phyloP scores from a whole-genome alignment of 2,888 invertebrate species.

The Ophioninae sp. region DNA sequence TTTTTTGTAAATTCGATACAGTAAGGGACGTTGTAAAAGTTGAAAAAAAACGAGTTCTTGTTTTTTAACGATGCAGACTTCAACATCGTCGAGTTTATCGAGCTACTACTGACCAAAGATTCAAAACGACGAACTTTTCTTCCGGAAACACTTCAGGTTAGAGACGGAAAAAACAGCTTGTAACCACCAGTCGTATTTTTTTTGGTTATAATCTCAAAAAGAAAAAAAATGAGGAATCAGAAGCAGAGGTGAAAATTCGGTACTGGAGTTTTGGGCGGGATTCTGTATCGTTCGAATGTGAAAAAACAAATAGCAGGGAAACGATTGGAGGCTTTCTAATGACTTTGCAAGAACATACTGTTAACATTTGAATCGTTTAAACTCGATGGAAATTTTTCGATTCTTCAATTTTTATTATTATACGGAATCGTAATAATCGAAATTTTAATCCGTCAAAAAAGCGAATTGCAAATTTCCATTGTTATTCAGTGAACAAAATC shows the following conservation, averaged over 20 bases:
- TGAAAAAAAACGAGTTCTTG: no score
- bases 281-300: slow-evolving; percentile 15
- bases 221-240: slow-evolving; percentile 50
- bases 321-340: not conserved
- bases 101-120: slow-evolving; percentile 53
- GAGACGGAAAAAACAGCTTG: slow-evolving; percentile 75
- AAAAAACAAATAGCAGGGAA: not conserved
- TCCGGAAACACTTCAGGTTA: slow-evolving; percentile 24
- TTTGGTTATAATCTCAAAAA: slow-evolving; percentile 77
- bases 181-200: slow-evolving; percentile 80
- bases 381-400: not conserved
- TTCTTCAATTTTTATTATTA: not conserved
- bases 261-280: slow-evolving; percentile 7
- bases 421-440: not conserved
- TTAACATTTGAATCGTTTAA: not conserved
- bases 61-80: no score
- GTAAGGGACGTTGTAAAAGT: no score
- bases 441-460: not conserved
- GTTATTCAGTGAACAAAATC: not conserved
- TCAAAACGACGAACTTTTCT: slow-evolving; percentile 46
- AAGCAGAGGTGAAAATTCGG: slow-evolving; percentile 18
- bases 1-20: no score
- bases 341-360: not conserved
- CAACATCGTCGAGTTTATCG: slow-evolving; percentile 9
- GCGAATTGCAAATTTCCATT: not conserved